Conservation (phyloP, 2,888 invertebrate species). For the Euplexia lucipara region DNA sequence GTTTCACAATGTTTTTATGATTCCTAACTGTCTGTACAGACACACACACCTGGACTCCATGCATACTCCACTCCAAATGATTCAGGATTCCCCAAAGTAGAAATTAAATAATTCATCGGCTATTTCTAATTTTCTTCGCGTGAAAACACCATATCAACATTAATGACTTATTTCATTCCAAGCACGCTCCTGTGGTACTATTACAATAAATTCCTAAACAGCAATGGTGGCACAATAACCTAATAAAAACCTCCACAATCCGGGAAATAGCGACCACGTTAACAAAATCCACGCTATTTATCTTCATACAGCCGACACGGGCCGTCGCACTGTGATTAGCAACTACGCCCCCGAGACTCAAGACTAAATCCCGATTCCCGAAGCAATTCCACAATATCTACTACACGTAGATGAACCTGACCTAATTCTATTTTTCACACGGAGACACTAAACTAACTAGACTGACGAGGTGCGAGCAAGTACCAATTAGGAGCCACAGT, state of each 20-base stretch:
- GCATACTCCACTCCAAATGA: too few species aligned
- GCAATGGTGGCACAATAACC: background rate
- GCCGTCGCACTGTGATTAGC: slow-evolving; percentile 37
- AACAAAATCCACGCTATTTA: slow-evolving; percentile 22
- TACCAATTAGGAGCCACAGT: slow-evolving; percentile 65
- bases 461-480: slow-evolving; percentile 51
- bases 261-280: background rate
- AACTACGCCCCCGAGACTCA: slow-evolving; percentile 43
- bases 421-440: slow-evolving; percentile 58
- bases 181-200: background rate
- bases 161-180: background rate
- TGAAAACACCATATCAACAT: too few species aligned
- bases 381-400: slow-evolving; percentile 50
- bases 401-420: slow-evolving; percentile 47
- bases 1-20: background rate
- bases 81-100: too few species aligned
- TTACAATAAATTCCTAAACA: background rate
- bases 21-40: too few species aligned
- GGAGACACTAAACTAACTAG: slow-evolving; percentile 40
- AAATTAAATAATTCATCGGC: too few species aligned
- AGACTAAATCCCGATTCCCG: slow-evolving; percentile 38
- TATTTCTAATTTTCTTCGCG: too few species aligned
- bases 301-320: slow-evolving; percentile 32
- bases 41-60: too few species aligned
- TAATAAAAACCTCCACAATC: slow-evolving; percentile 2